A percentile compares a stretch with the other conserved stretches of the same genome.
These are phyloP conservation scores for Callinectes sapidus DNA, from an alignment of 2,888 invertebrate genomes.

Conservation along the genomic window DNA sequence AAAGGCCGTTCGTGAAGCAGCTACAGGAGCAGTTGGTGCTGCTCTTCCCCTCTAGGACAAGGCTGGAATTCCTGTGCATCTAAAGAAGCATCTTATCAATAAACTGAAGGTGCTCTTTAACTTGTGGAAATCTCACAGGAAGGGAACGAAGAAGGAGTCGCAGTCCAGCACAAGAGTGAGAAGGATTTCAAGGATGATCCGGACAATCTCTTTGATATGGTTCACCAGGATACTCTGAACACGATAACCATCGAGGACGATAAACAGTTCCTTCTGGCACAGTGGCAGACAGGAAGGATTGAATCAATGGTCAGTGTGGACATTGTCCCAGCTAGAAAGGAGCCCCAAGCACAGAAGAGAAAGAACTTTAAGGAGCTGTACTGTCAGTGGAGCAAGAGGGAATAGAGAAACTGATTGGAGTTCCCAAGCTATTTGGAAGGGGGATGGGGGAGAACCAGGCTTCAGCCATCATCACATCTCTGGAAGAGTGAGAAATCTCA, in stretches of 20 bases:
- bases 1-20: slow-evolving; percentile 18
- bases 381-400: slow-evolving; percentile 26
- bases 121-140: slow-evolving; percentile 29
- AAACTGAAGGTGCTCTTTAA: slow-evolving; percentile 42
- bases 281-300: background rate
- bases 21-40: background rate
- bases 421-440: background rate
- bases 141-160: background rate
- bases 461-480: background rate
- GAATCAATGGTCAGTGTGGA: background rate
- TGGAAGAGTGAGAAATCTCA: background rate
- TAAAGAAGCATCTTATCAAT: slow-evolving; percentile 37
- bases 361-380: background rate
- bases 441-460: too few species aligned
- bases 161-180: background rate
- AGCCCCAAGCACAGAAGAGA: background rate
- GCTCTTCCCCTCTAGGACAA: slow-evolving; percentile 29
- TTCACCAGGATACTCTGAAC: too few species aligned
- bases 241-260: background rate
- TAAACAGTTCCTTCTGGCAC: background rate
- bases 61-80: background rate
- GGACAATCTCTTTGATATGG: too few species aligned
- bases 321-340: background rate
- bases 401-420: slow-evolving; percentile 43
- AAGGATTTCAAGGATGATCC: too few species aligned